Percentiles rank a stretch among this genome's conserved stretches.
Conservation (phyloP, 2,797 vertebrate genomes). For the Erpetoichthys calabaricus region DNA sequence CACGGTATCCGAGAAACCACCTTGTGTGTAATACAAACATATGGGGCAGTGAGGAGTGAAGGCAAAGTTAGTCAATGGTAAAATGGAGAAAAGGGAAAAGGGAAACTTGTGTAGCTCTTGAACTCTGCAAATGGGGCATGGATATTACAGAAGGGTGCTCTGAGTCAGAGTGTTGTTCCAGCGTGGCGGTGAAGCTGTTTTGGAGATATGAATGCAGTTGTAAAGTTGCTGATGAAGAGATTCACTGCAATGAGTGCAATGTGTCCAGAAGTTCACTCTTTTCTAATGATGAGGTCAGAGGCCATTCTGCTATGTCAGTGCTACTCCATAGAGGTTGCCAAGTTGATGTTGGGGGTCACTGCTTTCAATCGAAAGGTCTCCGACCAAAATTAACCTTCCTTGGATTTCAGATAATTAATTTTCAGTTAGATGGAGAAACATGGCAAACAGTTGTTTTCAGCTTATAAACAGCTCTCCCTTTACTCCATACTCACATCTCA, state of each 20-base stretch:
- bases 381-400: constrained; percentile 82
- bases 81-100: constrained; percentile 25
- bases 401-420: constrained; percentile 86
- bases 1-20: constrained; percentile 96
- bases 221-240: constrained; percentile 42
- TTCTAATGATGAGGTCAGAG: constrained; percentile 78
- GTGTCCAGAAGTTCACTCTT: constrained; percentile 54
- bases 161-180: constrained; percentile 42
- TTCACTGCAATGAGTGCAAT: constrained; percentile 56
- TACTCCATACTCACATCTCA: too few relatives aligned
- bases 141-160: constrained; percentile 2
- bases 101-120: constrained; percentile 6
- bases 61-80: constrained; percentile 58
- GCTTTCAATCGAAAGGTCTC: constrained; percentile 79
- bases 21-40: constrained; percentile 88
- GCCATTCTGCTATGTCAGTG: constrained; percentile 64
- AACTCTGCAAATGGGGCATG: constrained; percentile 3
- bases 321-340: constrained; percentile 55
- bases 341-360: constrained; percentile 63
- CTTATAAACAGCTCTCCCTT: too few relatives aligned
- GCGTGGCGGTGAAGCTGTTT: constrained; percentile 23
- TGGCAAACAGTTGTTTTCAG: constrained; percentile 23
- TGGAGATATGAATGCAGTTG: constrained; percentile 22
- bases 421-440: constrained; percentile 70
- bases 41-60: constrained; percentile 80